Conservation (phyloP, 92 coral and sea anemone genomes). For the Phenganax stokvisi region DNA sequence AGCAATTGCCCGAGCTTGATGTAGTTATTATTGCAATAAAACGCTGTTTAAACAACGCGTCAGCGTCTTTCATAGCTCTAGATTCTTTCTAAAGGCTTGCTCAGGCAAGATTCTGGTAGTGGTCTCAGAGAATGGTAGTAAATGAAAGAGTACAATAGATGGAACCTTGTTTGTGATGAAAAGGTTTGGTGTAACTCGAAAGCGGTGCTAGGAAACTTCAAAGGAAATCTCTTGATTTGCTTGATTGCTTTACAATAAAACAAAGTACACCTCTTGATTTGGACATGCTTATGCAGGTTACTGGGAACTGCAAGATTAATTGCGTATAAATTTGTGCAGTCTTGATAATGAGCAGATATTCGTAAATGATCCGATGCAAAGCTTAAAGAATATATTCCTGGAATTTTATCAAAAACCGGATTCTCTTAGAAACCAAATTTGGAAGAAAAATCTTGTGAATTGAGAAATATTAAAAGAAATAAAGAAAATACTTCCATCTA, state of each 20-base stretch:
- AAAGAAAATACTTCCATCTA: no score
- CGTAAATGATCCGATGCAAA: no score
- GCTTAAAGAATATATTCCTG: no score
- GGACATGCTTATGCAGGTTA: no score
- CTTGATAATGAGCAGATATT: no score
- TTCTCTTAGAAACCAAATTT: no score
- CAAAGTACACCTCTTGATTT: conserved; percentile 2
- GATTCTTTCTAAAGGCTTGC: neutral
- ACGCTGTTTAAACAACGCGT: neutral
- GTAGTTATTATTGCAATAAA: neutral
- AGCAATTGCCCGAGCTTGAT: neutral
- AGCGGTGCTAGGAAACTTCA: neutral
- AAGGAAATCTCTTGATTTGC: neutral
- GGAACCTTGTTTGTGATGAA: neutral
- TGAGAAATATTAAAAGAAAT: no score
- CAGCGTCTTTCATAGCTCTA: neutral
- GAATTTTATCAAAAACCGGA: no score
- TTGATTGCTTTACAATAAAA: neutral
- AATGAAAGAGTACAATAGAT: neutral
- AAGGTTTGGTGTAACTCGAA: neutral
- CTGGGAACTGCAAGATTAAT: no score
- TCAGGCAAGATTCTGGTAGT: neutral
- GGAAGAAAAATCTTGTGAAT: no score
- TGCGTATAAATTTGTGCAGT: no score
- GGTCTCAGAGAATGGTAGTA: neutral